Conservation (phyloP, 2,888 invertebrate species). For the Neocrepidodera transversa region DNA sequence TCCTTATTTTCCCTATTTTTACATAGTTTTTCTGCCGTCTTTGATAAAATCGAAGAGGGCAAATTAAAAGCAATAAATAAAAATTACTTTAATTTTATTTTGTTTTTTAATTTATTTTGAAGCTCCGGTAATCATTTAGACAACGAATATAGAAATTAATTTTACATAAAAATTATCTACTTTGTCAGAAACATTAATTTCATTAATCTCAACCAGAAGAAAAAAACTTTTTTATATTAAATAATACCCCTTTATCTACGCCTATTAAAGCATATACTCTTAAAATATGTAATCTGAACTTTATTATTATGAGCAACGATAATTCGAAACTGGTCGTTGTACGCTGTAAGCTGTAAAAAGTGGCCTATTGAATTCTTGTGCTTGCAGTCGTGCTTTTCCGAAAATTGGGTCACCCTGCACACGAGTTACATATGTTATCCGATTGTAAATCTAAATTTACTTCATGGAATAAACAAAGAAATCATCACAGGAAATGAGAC, state of each 20-base stretch:
- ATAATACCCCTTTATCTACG: not conserved
- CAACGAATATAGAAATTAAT: too few species aligned
- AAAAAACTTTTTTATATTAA: too few species aligned
- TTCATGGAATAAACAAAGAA: conserved; percentile 46
- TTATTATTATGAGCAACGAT: not conserved
- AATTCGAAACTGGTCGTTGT: not conserved
- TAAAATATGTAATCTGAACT: not conserved
- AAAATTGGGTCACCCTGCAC: conserved; percentile 41
- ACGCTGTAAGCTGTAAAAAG: not conserved
- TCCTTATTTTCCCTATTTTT: too few species aligned
- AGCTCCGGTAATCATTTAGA: too few species aligned
- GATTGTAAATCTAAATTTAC: conserved; percentile 49
- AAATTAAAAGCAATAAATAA: too few species aligned
- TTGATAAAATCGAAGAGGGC: too few species aligned
- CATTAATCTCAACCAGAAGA: too few species aligned
- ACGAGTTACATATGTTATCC: conserved; percentile 39
- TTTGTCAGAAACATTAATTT: too few species aligned
- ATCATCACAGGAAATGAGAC: conserved; percentile 47
- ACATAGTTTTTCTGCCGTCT: too few species aligned
- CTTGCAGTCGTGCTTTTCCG: not conserved
- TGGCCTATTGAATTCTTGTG: conserved; percentile 1
- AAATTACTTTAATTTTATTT: too few species aligned
- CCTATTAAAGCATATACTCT: not conserved
- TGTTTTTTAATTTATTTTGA: too few species aligned
- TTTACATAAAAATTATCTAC: too few species aligned